These are phyloP conservation scores for Heterodera filipjevi DNA, from an alignment of 2,888 invertebrate genomes.

Conservation along the genomic window DNA sequence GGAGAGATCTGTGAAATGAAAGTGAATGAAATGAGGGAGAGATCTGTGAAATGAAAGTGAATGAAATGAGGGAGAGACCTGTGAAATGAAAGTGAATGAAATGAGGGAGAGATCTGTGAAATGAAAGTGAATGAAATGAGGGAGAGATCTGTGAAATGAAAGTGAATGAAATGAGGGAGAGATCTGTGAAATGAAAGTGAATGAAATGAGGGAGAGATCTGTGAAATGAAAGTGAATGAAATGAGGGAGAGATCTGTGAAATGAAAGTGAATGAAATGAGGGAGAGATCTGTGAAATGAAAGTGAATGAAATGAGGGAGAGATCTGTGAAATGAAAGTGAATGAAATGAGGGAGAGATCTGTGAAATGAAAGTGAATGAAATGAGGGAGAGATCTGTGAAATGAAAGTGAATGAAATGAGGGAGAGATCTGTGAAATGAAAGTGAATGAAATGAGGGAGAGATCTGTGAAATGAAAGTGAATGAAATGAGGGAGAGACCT, in stretches of 20 bases:
- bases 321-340: background rate
- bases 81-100: background rate
- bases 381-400: background rate
- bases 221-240: background rate
- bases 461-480: background rate
- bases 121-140: background rate
- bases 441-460: background rate
- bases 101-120: constrained; percentile 23
- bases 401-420: background rate
- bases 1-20: constrained; percentile 11
- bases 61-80: background rate
- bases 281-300: background rate
- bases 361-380: too few species aligned
- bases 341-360: background rate
- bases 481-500: background rate
- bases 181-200: background rate
- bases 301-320: constrained; percentile 17
- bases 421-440: constrained; percentile 11
- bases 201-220: constrained; percentile 28
- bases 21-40: background rate
- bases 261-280: too few species aligned
- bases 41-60: background rate
- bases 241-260: background rate
- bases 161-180: too few species aligned
- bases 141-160: background rate